Base-by-base conservation (phyloP, 2,888 invertebrate species). In the Dasypolia templi region DNA sequence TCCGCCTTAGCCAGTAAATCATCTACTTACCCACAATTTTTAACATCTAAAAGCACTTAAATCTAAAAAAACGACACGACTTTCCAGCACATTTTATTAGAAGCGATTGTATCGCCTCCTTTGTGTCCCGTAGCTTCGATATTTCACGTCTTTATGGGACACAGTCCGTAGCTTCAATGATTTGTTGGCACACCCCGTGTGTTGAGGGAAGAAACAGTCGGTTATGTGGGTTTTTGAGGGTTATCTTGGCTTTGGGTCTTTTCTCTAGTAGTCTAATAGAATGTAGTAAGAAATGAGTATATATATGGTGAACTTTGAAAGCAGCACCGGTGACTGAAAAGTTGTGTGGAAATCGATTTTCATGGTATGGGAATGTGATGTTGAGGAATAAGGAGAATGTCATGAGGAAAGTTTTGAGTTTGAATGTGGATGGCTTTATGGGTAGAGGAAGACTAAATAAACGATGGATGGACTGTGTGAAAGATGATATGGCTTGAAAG, bases 101-200 rank as follows among this genome's bases (percentile, higher is more conserved):
- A 56, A 51, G 56, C 65, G 59, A 79, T 83, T 66, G 68, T 56
- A 69, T 83, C 46, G 65, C 46, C 56, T 65, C 51, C n/a, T 11
- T 29, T n/a, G 61, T 35, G 44, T 19, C 69, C 79, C 68, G 74
- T 69, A 53, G 46, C 69, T 66, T 22, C 82, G 49, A 81, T 82
- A 82, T 71, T 61, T 82, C 70, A 72, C 67, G 53, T 70, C 72
- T 70, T 84, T 81, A 77, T 81, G 72, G 75, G 63, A 65, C 29
- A n/a, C 29, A 59, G 46, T 67, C 75, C 68, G 62, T 58, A 46
- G 29, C 62, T 58, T 65, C 64, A 46, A 81, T 77, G 82, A 82
- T 82, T 82, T 84, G 84, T 81, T 63, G 70, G 56, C 55, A 14
- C 35, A 42, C 26, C n/a, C 39, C 49, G 22, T n/a, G 11, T 66